Evolutionary conservation across 2,113 vertebrate genomes (phyloP).

Genomic region (Gorsachius goisagi): DNA sequence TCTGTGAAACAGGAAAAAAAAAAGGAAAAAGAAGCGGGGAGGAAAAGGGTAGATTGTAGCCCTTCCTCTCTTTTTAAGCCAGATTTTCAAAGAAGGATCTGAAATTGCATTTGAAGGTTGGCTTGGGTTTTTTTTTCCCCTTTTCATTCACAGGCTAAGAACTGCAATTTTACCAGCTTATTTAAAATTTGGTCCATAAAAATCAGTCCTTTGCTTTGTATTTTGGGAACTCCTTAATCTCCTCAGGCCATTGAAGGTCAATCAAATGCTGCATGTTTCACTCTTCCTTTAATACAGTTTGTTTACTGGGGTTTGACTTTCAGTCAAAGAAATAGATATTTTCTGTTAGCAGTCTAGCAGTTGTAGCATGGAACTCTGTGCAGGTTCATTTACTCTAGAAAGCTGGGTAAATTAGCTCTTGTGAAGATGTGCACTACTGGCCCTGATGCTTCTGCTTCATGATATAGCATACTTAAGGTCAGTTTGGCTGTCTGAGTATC

Average conservation of each 20-base stretch:
- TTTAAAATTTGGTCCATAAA: neutral
- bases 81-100: neutral
- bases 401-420: neutral
- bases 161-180: neutral
- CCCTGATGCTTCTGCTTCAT: neutral
- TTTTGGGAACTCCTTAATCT: neutral
- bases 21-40: neutral
- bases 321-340: neutral
- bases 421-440: neutral
- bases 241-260: neutral
- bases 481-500: neutral
- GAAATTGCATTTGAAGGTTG: neutral
- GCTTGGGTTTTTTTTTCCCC: accelerated
- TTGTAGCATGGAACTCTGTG: neutral
- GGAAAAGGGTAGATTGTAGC: neutral
- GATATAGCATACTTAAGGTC: neutral
- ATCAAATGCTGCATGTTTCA: neutral
- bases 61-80: neutral
- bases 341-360: neutral
- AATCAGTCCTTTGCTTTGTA: neutral
- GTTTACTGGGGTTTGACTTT: neutral
- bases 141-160: neutral
- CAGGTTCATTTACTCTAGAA: neutral
- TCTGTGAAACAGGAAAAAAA: neutral
- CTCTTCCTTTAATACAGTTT: neutral